Conservation (phyloP, 1,140 invertebrate genomes). For the Bombyx mori region DNA sequence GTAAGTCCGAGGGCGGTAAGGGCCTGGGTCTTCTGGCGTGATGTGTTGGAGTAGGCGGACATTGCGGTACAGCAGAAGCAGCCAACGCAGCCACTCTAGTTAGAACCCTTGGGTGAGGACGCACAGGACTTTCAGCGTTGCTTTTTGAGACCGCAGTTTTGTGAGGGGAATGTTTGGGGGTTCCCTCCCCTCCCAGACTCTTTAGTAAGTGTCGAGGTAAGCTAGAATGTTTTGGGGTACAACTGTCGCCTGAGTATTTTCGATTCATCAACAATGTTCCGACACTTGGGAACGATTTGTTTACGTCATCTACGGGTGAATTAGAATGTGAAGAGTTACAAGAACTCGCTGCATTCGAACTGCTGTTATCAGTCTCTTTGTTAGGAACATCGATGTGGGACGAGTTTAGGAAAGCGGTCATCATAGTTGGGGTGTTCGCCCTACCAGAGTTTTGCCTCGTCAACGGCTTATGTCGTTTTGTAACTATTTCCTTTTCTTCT, state of each 20-base stretch:
- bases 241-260: conserved; percentile 54
- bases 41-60: conserved; percentile 87
- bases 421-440: conserved; percentile 67
- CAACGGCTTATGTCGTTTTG: conserved; percentile 74
- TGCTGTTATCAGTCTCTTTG: conserved; percentile 37
- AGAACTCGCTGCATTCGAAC: conserved; percentile 48
- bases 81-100: conserved; percentile 69
- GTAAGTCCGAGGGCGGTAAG: conserved; percentile 61
- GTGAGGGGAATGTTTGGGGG: conserved; percentile 55
- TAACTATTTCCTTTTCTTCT: conserved; percentile 67
- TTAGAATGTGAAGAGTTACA: conserved; percentile 57
- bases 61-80: conserved; percentile 60
- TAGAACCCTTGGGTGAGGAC: conserved; percentile 73
- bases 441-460: conserved; percentile 70
- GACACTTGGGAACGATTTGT: conserved; percentile 40
- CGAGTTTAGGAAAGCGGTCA: conserved; percentile 68
- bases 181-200: conserved; percentile 51
- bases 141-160: conserved; percentile 34
- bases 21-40: conserved; percentile 77
- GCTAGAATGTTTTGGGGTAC: conserved; percentile 64
- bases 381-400: conserved; percentile 49
- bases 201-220: conserved; percentile 59
- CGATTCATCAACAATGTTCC: conserved; percentile 58
- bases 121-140: conserved; percentile 53
- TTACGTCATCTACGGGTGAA: conserved; percentile 52